Conservation (phyloP, 1,140 invertebrate genomes). For the Acromyrmex charruanus region DNA sequence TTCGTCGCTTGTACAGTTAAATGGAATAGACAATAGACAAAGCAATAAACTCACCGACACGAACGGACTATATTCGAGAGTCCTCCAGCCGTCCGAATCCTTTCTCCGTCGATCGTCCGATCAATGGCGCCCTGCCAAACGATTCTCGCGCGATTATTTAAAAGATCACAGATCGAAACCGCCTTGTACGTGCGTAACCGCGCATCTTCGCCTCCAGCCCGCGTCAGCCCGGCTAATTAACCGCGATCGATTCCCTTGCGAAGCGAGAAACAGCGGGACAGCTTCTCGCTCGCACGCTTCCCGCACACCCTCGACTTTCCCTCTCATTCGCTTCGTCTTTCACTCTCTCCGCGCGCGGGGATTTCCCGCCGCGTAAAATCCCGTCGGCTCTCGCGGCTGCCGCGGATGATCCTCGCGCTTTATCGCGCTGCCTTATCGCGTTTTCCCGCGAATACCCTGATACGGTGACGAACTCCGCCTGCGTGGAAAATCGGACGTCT, state of each 20-base stretch:
- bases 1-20: background rate
- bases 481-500: background rate
- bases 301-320: constrained; percentile 25
- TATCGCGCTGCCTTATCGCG: constrained; percentile 7
- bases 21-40: background rate
- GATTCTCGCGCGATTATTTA: constrained; percentile 10
- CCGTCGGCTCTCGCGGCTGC: background rate
- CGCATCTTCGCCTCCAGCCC: background rate
- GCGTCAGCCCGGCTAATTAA: constrained; percentile 33
- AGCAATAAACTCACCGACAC: background rate
- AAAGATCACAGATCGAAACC: background rate
- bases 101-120: background rate
- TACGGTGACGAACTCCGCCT: background rate
- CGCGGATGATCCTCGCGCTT: background rate
- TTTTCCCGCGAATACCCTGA: background rate
- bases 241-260: constrained; percentile 26
- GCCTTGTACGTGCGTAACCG: background rate
- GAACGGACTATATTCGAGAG: background rate
- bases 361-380: constrained; percentile 6
- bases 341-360: constrained; percentile 36
- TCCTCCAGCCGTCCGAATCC: background rate
- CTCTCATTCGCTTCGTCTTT: constrained; percentile 46
- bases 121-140: too few relatives aligned
- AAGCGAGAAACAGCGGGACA: constrained; percentile 13
- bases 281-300: background rate